Base-by-base conservation (phyloP, 2,113 vertebrate genomes). In the Strix aluco region DNA sequence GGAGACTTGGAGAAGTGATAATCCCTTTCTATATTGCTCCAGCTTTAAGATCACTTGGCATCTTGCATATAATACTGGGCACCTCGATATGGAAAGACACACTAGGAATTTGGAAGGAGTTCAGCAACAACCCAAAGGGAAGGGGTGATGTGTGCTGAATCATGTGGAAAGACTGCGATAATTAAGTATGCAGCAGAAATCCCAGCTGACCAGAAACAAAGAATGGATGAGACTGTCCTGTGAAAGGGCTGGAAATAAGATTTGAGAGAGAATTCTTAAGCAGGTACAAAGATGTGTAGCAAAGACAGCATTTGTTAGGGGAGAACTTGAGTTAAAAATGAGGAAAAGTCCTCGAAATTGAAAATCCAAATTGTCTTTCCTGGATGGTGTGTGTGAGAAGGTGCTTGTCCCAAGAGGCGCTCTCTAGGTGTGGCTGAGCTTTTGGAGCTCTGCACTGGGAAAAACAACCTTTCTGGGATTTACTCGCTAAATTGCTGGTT, bases 91-190 rank as follows among this genome's bases (percentile, higher is more conserved):
- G 94, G 95, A 96, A 97, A 97, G 94, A 69, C 89, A 72, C 91
- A 96, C 62, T 66, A 97, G 89, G 92, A 96, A 95, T 94, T 95
- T 97, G 96, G 92, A 96, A 94, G 79, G 94, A 96, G 93, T 92
- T 96, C 96, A 96, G 73, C 34, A 3, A 74, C 91, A 92, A 15
- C 92, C 78, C 84, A 44, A 52, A 89, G 79, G 77, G 91, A 95
- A 77, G 44, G 84, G 91, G 84, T 96, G 84, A 91, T 95, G 91
- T 66, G 38, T 91, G 93, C 87, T 91, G 96, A 92, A 91, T 95
- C 86, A 91, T 86, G 92, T 89, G 88, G 96, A 96, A 95, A 92
- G 95, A 88, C 96, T 95, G 94, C 15, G 25, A 77, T 94, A 80
- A 94, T 95, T 92, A 97, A 94, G 93, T 66, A 91, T 87, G 94